Percentiles rank a stretch among this genome's conserved stretches.
Conservation (phyloP, 2,888 invertebrate genomes). For the Vanessa cardui region DNA sequence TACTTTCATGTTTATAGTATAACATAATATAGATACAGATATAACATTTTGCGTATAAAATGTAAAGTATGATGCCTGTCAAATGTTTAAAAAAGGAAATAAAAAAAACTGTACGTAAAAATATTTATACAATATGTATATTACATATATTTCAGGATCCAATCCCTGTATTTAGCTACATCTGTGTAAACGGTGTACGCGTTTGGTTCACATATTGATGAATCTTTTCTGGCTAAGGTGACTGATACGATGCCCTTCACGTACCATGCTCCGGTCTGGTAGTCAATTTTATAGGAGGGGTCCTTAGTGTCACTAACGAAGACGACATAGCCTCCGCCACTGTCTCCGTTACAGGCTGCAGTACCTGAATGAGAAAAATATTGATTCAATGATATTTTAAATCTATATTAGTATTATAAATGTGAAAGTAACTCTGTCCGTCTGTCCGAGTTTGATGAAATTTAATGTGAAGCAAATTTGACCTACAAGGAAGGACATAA, state of each 20-base stretch:
- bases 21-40: too few species aligned
- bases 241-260: constrained; percentile 56
- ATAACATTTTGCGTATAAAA: too few species aligned
- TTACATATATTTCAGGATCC: constrained; percentile 48
- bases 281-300: constrained; percentile 34
- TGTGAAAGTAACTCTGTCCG: too few species aligned
- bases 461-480: too few species aligned
- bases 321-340: constrained; percentile 74
- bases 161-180: constrained; percentile 51
- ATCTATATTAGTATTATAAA: too few species aligned
- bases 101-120: too few species aligned
- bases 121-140: background rate
- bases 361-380: constrained; percentile 51
- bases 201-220: constrained; percentile 62
- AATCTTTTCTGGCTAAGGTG: constrained; percentile 46
- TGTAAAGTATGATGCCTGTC: too few species aligned
- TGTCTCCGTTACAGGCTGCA: constrained; percentile 77
- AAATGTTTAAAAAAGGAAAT: too few species aligned
- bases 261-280: constrained; percentile 51
- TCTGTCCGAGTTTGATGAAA: too few species aligned
- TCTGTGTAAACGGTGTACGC: constrained; percentile 76
- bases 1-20: too few species aligned
- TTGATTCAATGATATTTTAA: too few species aligned
- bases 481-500: too few species aligned
- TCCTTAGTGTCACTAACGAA: constrained; percentile 49